These are phyloP conservation scores for Eilema depressum DNA, from an alignment of 2,888 invertebrate genomes.

Conservation along the genomic window DNA sequence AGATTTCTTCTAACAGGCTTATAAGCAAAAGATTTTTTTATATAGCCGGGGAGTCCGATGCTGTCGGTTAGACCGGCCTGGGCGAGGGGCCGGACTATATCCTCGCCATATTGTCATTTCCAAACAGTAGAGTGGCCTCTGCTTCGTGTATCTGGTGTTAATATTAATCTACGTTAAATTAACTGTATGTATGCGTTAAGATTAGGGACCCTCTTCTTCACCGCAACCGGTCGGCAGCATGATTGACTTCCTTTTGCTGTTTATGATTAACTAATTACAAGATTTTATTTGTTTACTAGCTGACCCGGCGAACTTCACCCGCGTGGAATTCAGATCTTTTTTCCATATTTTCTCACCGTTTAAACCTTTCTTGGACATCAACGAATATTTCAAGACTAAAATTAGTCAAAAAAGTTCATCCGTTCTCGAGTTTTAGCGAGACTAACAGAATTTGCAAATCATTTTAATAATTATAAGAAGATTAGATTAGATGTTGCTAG, in stretches of 20 bases:
- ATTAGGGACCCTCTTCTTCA: constrained; percentile 85
- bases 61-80: constrained; percentile 81
- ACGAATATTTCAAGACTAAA: no score
- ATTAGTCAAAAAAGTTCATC: no score
- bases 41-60: constrained; percentile 81
- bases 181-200: constrained; percentile 87
- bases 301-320: no score
- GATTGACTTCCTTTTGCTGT: constrained; percentile 83
- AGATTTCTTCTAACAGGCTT: constrained; percentile 60
- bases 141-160: constrained; percentile 86
- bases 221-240: constrained; percentile 82
- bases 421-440: no score
- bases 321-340: no score
- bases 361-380: no score
- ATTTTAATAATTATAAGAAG: no score
- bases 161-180: constrained; percentile 84
- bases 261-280: background rate
- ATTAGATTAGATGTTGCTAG: no score
- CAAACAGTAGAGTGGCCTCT: constrained; percentile 81
- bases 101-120: constrained; percentile 77
- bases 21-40: constrained; percentile 44
- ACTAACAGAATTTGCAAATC: no score
- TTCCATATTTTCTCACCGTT: no score
- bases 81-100: constrained; percentile 84
- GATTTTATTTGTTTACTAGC: background rate